phyloP scores from a whole-genome alignment of 2,797 vertebrate species.

The Schizopygopsis pylzovi region DNA sequence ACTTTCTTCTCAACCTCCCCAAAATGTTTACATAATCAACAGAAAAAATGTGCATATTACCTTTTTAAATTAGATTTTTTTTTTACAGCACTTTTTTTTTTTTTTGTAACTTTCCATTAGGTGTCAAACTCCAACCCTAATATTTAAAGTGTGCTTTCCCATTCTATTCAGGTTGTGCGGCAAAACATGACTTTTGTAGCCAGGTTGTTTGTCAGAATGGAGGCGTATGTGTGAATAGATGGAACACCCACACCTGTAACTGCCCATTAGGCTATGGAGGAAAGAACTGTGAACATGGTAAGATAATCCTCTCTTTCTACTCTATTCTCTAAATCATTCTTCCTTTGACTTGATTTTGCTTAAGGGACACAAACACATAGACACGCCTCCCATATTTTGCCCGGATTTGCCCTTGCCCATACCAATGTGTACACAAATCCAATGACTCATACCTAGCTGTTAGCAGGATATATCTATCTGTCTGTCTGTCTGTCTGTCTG shows the following conservation, averaged over 20 bases:
- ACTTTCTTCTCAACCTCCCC: neutral
- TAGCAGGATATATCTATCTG: neutral
- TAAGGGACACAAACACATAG: slow-evolving; percentile 17
- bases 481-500: neutral
- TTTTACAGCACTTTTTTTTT: neutral
- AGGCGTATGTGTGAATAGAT: slow-evolving; percentile 84
- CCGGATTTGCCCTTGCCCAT: slow-evolving; percentile 14
- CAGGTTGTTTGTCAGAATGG: slow-evolving; percentile 81
- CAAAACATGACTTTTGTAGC: slow-evolving; percentile 83
- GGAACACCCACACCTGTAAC: slow-evolving; percentile 82
- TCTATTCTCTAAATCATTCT: slow-evolving; percentile 14
- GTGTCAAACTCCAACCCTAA: slow-evolving; percentile 12
- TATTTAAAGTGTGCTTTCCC: neutral
- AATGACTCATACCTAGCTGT: slow-evolving; percentile 28
- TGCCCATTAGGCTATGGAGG: slow-evolving; percentile 83
- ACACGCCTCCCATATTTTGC: neutral
- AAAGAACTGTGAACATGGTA: slow-evolving; percentile 90
- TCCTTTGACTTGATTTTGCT: neutral
- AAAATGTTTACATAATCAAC: neutral
- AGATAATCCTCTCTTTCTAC: slow-evolving; percentile 27
- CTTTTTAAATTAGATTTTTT: neutral
- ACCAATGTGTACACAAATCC: slow-evolving; percentile 13
- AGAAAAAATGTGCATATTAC: neutral
- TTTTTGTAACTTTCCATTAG: slow-evolving; percentile 3
- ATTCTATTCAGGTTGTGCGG: slow-evolving; percentile 78